phyloP scores from a whole-genome alignment of 2,113 vertebrate genomes.

The Trogon melanurus region DNA sequence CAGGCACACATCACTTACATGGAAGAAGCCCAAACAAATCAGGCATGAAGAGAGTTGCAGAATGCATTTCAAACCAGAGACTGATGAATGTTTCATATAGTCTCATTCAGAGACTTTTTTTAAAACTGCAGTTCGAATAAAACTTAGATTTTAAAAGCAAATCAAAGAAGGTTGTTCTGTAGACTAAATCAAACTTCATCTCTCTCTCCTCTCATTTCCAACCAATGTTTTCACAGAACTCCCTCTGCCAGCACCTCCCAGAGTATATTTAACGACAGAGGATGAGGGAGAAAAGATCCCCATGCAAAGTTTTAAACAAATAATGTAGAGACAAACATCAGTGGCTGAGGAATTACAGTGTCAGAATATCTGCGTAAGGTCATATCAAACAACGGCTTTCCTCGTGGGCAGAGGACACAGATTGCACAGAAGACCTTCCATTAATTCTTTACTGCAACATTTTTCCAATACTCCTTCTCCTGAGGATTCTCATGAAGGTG shows the following conservation, averaged over 20 bases:
- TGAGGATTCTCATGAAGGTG: not conserved
- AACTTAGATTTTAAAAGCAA: not conserved
- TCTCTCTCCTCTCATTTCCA: not conserved
- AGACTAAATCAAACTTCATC: not conserved
- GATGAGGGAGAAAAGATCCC: not conserved
- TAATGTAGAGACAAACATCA: not conserved
- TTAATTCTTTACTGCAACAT: not conserved
- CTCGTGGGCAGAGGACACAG: not conserved
- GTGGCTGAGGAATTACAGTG: not conserved
- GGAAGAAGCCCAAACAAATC: not conserved
- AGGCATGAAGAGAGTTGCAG: not conserved
- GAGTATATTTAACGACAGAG: not conserved
- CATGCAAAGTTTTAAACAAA: not conserved
- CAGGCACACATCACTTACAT: fast-evolving
- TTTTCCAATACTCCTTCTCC: not conserved
- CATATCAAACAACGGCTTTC: not conserved
- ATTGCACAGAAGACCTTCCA: not conserved
- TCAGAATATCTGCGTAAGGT: not conserved
- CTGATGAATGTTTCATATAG: not conserved
- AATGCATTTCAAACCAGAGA: not conserved
- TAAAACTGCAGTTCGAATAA: not conserved
- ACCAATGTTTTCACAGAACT: not conserved
- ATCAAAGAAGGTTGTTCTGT: not conserved
- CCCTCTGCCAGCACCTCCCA: not conserved
- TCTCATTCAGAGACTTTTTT: not conserved